phyloP scores from a whole-genome alignment of 1,140 invertebrate species.

The Pseudomyrmex dendroicus region DNA sequence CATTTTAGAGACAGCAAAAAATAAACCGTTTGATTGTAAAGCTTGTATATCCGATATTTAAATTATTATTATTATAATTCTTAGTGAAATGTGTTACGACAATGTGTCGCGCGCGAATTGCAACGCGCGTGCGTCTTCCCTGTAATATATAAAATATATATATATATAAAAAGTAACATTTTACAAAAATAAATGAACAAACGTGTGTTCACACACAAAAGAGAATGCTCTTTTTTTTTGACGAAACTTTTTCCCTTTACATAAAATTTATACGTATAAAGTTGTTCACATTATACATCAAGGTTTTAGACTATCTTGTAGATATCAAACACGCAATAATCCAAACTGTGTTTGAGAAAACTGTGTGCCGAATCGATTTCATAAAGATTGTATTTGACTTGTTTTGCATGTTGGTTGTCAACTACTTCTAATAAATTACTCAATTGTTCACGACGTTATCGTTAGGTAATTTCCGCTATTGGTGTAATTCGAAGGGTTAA shows the following conservation, averaged over 20 bases:
- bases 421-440: conserved; percentile 33
- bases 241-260: not conserved
- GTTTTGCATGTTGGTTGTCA: conserved; percentile 8
- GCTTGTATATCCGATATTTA: conserved; percentile 34
- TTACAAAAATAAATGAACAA: conserved; percentile 64
- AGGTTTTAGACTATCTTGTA: conserved; percentile 19
- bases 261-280: not conserved
- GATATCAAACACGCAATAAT: not conserved
- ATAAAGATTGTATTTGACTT: conserved; percentile 33
- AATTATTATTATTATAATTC: conserved; percentile 60
- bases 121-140: conserved; percentile 49
- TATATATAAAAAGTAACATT: conserved; percentile 38
- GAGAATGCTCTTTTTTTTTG: not conserved
- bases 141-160: conserved; percentile 20
- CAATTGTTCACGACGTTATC: conserved; percentile 9
- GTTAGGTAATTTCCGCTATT: conserved; percentile 9
- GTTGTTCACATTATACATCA: not conserved
- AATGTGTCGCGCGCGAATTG: conserved; percentile 12
- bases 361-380: conserved; percentile 3
- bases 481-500: not conserved
- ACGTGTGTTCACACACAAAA: not conserved
- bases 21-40: conserved; percentile 55
- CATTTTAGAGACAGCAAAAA: conserved; percentile 58
- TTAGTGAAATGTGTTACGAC: conserved; percentile 39
- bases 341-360: not conserved